Percentiles rank a stretch among this genome's conserved stretches.
Evolutionary conservation across 2,888 invertebrate genomes (phyloP).

Genomic region (Papilio protenor): DNA sequence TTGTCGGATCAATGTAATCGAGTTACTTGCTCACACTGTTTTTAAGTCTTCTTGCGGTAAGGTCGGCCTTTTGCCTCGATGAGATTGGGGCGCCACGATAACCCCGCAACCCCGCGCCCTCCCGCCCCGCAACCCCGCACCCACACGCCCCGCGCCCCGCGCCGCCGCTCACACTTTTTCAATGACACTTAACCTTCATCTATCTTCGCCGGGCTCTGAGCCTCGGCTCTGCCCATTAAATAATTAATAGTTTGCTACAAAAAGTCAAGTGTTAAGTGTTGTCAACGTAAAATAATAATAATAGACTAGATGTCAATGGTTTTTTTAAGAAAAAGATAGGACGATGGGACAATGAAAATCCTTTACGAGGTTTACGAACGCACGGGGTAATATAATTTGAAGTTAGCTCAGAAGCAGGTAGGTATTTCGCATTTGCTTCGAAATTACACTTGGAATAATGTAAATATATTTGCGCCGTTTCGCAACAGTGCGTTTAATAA

Average conservation of each 20-base stretch:
- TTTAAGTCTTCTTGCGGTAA: neutral
- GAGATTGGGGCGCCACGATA: neutral
- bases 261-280: slow-evolving; percentile 37
- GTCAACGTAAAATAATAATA: neutral
- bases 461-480: slow-evolving; percentile 3
- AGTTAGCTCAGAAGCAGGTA: neutral
- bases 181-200: slow-evolving; percentile 67
- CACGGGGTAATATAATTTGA: neutral
- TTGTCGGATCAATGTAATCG: neutral
- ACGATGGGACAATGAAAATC: neutral
- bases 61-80: neutral
- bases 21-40: neutral
- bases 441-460: slow-evolving; percentile 1
- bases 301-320: neutral
- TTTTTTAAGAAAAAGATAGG: neutral
- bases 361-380: neutral
- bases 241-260: slow-evolving; percentile 68
- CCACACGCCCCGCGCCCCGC: neutral
- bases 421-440: neutral
- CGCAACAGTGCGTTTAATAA: slow-evolving; percentile 17
- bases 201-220: slow-evolving; percentile 60
- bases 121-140: neutral
- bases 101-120: neutral
- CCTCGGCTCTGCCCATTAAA: slow-evolving; percentile 61
- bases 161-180: slow-evolving; percentile 47